These are phyloP conservation scores for Melospiza georgiana DNA, from an alignment of 2,113 vertebrate genomes.

Conservation along the genomic window DNA sequence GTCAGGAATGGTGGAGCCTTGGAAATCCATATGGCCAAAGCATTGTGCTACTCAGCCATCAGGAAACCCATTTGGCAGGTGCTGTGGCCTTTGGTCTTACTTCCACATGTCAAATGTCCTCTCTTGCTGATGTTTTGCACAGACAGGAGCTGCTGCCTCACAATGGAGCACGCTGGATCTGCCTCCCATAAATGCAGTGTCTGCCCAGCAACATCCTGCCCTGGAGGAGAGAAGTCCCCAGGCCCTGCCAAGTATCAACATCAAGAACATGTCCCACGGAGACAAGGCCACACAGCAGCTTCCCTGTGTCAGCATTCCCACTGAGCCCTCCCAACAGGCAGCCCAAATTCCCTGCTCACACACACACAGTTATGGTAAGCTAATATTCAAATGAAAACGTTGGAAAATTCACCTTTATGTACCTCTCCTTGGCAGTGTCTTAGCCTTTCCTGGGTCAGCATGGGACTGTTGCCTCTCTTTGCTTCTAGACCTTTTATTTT, in stretches of 20 bases:
- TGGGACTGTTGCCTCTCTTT: neutral
- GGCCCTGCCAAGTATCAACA: neutral
- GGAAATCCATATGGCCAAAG: neutral
- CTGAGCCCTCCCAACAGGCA: neutral
- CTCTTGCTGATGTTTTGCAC: neutral
- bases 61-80: neutral
- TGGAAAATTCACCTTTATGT: neutral
- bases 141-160: neutral
- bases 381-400: neutral
- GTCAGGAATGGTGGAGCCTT: neutral
- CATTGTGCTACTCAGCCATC: neutral
- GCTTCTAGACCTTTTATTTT: constrained; percentile 14
- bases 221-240: neutral
- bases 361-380: neutral
- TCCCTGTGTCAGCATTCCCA: neutral
- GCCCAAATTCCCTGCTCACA: neutral
- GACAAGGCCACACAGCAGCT: neutral
- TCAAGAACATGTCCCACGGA: neutral
- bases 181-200: neutral
- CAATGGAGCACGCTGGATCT: neutral
- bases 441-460: neutral
- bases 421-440: neutral
- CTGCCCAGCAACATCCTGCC: neutral
- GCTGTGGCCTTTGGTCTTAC: neutral
- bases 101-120: neutral